phyloP scores from a whole-genome alignment of 2,888 invertebrate genomes.

The Beris morrisii region DNA sequence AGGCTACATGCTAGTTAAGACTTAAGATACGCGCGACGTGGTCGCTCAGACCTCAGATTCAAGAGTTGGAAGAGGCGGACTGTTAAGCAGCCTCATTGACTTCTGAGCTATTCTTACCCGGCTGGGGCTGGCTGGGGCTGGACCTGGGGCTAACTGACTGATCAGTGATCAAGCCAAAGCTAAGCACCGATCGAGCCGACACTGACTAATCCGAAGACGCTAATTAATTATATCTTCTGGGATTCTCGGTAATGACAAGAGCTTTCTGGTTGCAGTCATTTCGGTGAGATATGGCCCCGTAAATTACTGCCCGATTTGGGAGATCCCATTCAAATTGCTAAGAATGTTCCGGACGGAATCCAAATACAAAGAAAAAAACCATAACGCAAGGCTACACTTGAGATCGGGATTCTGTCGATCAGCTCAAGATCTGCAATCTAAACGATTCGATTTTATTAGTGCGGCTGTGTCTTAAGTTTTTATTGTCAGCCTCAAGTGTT shows the following conservation, averaged over 20 bases:
- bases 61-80: neutral
- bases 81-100: conserved; percentile 1
- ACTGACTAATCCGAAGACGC: conserved; percentile 36
- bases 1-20: too few relatives aligned
- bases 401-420: neutral
- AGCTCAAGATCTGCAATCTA: conserved; percentile 9
- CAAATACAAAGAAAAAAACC: neutral
- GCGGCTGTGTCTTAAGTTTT: conserved; percentile 20
- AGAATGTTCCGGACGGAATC: too few relatives aligned
- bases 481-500: conserved; percentile 32
- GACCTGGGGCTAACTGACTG: too few relatives aligned
- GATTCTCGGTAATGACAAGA: conserved; percentile 36
- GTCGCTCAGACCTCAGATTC: neutral
- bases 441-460: conserved; percentile 28
- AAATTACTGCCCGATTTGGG: conserved; percentile 35
- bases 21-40: neutral
- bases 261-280: conserved; percentile 36
- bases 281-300: conserved; percentile 37
- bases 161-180: neutral
- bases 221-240: conserved; percentile 35
- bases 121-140: neutral
- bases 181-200: conserved; percentile 7
- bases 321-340: conserved; percentile 6
- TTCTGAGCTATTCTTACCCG: neutral
- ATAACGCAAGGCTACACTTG: neutral